phyloP scores from a whole-genome alignment of 2,113 vertebrate species.

The Triplophysa tibetana region DNA sequence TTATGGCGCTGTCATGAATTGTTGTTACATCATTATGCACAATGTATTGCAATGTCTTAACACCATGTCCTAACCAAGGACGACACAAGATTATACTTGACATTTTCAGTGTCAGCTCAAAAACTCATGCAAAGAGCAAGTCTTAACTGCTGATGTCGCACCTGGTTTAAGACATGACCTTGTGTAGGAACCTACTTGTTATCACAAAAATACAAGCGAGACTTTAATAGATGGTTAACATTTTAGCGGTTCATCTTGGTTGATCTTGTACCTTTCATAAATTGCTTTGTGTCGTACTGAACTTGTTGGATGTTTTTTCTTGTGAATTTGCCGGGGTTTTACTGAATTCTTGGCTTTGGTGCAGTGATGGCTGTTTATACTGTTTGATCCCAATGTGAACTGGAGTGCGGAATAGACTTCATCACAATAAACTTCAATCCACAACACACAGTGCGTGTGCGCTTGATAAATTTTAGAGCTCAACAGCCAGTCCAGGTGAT shows the following conservation, averaged over 20 bases:
- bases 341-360: slow-evolving; percentile 48
- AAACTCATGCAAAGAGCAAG: too few species aligned
- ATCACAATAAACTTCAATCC: slow-evolving; percentile 55
- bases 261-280: slow-evolving; percentile 31
- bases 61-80: slow-evolving; percentile 11
- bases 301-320: not conserved
- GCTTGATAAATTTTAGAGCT: slow-evolving; percentile 64
- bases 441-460: slow-evolving; percentile 50
- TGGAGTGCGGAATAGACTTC: slow-evolving; percentile 62
- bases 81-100: not conserved
- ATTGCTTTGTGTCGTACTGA: slow-evolving; percentile 19
- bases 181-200: slow-evolving; percentile 57
- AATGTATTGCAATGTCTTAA: slow-evolving; percentile 35
- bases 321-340: slow-evolving; percentile 3
- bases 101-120: not conserved
- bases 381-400: slow-evolving; percentile 62
- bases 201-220: slow-evolving; percentile 44
- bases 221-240: slow-evolving; percentile 20
- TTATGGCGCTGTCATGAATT: slow-evolving; percentile 29
- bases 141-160: too few species aligned
- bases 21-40: slow-evolving; percentile 39
- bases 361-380: slow-evolving; percentile 57
- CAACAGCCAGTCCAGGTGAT: not conserved
- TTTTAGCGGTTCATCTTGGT: slow-evolving; percentile 25
- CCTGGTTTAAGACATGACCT: slow-evolving; percentile 32